Evolutionary conservation across 1,140 invertebrate genomes (phyloP).

Genomic region (Heterodera schachtii): DNA sequence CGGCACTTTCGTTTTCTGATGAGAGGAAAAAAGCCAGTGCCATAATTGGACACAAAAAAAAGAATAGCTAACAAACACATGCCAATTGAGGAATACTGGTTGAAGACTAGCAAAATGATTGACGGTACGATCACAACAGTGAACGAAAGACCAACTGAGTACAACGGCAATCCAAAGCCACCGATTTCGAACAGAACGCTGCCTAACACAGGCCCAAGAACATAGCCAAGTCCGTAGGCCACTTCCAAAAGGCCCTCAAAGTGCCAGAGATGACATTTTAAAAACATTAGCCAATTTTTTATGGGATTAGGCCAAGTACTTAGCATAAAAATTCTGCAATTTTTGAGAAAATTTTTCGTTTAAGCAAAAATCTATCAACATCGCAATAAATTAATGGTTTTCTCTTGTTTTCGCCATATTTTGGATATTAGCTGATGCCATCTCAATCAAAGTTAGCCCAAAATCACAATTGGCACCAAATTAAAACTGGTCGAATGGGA

Average conservation of each 20-base stretch:
- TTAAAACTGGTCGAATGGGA: neutral
- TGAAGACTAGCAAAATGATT: neutral
- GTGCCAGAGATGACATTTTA: too few species aligned
- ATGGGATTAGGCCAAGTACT: too few species aligned
- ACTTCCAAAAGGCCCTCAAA: slow-evolving; percentile 12
- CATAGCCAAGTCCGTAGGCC: slow-evolving; percentile 6
- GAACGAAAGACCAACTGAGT: neutral
- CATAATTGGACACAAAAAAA: too few species aligned
- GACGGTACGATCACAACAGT: neutral
- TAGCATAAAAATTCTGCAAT: too few species aligned
- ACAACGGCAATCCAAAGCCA: slow-evolving; percentile 15
- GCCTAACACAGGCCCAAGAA: slow-evolving; percentile 6
- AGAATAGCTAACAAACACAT: neutral
- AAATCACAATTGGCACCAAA: neutral
- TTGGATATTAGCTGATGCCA: too few species aligned
- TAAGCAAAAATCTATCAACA: too few species aligned
- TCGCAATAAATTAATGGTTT: too few species aligned
- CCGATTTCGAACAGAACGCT: slow-evolving; percentile 11
- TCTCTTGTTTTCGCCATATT: too few species aligned
- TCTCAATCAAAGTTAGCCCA: too few species aligned
- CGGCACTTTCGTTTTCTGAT: neutral
- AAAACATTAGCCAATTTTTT: too few species aligned
- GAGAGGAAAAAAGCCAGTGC: too few species aligned
- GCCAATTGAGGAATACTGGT: neutral
- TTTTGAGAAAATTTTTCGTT: too few species aligned